phyloP scores from a whole-genome alignment of 2,113 vertebrate genomes.

The Eurypyga helias region DNA sequence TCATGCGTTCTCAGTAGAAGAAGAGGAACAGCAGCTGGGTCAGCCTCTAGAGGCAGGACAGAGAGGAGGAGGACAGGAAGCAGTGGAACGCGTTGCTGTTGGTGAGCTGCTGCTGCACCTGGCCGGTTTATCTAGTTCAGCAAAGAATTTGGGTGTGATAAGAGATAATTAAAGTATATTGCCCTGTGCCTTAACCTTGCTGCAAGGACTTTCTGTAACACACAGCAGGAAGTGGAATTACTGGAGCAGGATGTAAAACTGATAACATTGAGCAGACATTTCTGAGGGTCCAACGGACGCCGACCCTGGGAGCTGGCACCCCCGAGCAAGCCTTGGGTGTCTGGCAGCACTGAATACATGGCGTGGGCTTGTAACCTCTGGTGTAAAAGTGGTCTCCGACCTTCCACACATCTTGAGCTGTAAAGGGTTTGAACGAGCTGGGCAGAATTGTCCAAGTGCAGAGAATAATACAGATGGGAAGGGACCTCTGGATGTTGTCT shows the following conservation, averaged over 20 bases:
- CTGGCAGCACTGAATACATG: background rate
- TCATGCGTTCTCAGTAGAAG: background rate
- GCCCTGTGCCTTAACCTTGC: background rate
- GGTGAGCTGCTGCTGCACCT: background rate
- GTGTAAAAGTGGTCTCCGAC: background rate
- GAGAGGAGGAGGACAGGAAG: background rate
- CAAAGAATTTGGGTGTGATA: constrained; percentile 41
- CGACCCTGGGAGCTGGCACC: background rate
- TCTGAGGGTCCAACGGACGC: background rate
- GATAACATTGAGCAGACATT: background rate
- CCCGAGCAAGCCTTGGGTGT: background rate
- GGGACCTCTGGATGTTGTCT: background rate
- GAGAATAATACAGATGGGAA: background rate
- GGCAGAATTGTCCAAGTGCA: background rate
- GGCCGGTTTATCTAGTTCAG: background rate
- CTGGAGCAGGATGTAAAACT: background rate
- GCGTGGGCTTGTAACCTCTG: background rate
- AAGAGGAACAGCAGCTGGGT: background rate
- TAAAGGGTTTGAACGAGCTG: background rate
- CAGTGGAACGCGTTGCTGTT: background rate
- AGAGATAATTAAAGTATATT: background rate
- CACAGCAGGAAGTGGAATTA: background rate
- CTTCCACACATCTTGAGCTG: background rate
- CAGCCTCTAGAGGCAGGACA: rapidly evolving
- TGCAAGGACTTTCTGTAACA: background rate